Base-by-base conservation (phyloP, 2,797 vertebrate genomes). In the Lophius americanus region DNA sequence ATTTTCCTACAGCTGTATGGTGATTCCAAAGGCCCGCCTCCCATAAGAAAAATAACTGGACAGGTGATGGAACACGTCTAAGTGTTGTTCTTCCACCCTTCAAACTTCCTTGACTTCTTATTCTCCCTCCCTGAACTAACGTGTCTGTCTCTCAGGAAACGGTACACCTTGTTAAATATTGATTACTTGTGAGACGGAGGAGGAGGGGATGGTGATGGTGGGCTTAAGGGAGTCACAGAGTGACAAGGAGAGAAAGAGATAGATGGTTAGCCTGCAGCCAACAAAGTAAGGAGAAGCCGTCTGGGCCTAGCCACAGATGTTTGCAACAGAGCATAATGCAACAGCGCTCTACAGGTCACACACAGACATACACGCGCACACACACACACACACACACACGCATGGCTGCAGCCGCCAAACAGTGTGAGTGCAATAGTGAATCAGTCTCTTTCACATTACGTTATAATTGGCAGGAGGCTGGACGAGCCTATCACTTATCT, bases 381-480 rank as follows among this genome's bases (percentile, higher is more conserved):
- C 55, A 61, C 58, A 55, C 48, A 61, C 53, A 32, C 67, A 66
- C 60, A 68, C 49, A 48, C 67, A 58, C 72, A 61, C 62, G 54
- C 51, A 71, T 0, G 49, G 49, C 35, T 67, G 71, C 64, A 80
- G 43, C 59, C 69, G 73, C 75, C 61, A 68, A 79, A 85, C 78
- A 78, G 76, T 74, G 73, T 87, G 82, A 87, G 82, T 68, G 79
- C 60, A 65, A 84, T 79, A 73, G 83, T 85, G 86, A 90, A 89
- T 88, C 79, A 82, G 80, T 87, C 82, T 89, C 86, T 88, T 87
- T 91, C 88, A 88, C 85, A 89, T 89, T 89, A 85, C 64, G 78
- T 65, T 84, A 67, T 90, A 86, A 89, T 88, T 91, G 91, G 87
- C 88, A 90, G 87, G 77, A 83, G 85, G 86, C 83, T 81, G 84